Conservation (phyloP, 2,797 vertebrate species). For the Mastacembelus armatus region DNA sequence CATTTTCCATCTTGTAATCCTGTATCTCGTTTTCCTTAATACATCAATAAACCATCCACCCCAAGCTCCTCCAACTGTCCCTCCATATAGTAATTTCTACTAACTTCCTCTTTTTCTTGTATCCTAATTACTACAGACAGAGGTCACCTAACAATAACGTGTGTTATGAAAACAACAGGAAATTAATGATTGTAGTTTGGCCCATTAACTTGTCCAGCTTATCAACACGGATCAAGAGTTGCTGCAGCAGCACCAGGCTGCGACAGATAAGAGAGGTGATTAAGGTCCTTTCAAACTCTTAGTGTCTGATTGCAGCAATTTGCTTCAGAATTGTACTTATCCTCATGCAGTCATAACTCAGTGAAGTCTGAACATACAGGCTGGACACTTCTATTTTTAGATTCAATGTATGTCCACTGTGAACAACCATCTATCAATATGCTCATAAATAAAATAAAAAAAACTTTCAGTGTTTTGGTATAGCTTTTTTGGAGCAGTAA, state of each 20-base stretch:
- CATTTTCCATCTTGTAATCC: too few relatives aligned
- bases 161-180: background rate
- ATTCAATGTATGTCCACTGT: background rate
- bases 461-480: background rate
- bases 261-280: background rate
- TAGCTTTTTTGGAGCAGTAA: background rate
- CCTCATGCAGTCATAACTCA: background rate
- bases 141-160: too few relatives aligned
- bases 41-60: too few relatives aligned
- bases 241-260: background rate
- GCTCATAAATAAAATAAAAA: background rate
- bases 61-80: too few relatives aligned
- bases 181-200: background rate
- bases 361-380: background rate
- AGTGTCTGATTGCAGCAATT: background rate
- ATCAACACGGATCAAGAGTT: background rate
- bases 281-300: background rate
- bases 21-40: too few relatives aligned
- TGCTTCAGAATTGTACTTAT: background rate
- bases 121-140: too few relatives aligned
- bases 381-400: background rate
- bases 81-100: too few relatives aligned
- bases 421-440: background rate
- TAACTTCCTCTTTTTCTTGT: too few relatives aligned
- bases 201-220: background rate